phyloP scores from a whole-genome alignment of 1,140 invertebrate genomes.

The Neodiprion pinetum region DNA sequence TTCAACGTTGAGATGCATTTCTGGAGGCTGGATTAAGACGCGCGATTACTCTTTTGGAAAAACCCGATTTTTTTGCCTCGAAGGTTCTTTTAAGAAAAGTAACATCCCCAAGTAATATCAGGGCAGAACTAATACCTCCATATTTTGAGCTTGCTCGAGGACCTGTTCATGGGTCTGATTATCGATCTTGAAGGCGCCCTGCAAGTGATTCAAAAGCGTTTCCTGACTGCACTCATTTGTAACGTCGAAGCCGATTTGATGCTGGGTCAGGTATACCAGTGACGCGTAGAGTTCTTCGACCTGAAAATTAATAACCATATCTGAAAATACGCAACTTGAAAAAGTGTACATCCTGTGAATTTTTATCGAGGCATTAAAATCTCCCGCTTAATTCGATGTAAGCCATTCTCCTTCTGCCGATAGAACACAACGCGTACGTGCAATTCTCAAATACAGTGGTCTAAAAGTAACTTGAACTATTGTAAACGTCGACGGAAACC shows the following conservation, averaged over 20 bases:
- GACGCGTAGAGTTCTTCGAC: conserved; percentile 92
- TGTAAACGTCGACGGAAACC: background rate
- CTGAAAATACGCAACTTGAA: conserved; percentile 16
- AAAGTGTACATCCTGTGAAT: no score
- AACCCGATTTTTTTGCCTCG: background rate
- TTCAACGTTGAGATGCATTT: conserved; percentile 90
- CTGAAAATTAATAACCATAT: conserved; percentile 59
- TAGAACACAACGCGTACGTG: background rate
- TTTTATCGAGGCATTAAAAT: no score
- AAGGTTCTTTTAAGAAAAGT: background rate
- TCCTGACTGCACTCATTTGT: conserved; percentile 72
- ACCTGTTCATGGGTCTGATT: conserved; percentile 76
- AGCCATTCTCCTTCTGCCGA: no score
- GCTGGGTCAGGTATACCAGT: conserved; percentile 89
- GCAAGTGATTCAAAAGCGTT: conserved; percentile 80
- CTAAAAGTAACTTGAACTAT: background rate
- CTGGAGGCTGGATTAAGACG: conserved; percentile 75
- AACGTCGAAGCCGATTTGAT: conserved; percentile 87
- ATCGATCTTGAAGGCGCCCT: conserved; percentile 87
- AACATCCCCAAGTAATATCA: background rate
- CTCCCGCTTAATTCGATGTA: no score
- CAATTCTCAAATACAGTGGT: background rate
- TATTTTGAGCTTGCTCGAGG: conserved; percentile 71
- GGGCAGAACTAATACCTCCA: conserved; percentile 65
- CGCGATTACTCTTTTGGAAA: background rate